A percentile compares a stretch with the other conserved stretches of the same genome.
Conservation (phyloP, 2,113 vertebrate genomes). For the Strigops habroptila region DNA sequence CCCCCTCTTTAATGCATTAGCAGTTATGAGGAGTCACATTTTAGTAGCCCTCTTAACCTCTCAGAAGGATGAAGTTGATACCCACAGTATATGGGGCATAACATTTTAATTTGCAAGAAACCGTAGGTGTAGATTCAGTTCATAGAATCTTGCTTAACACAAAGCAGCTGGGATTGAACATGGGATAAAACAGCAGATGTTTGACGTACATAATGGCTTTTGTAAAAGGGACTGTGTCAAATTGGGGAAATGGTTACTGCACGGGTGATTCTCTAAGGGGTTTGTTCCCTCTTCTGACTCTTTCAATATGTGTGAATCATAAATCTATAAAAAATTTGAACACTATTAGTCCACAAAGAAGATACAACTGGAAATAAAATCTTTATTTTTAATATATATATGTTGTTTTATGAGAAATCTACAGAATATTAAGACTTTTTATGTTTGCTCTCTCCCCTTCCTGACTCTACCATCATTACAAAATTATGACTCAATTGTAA, state of each 20-base stretch:
- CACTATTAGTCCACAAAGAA: not conserved
- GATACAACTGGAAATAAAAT: not conserved
- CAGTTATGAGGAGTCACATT: not conserved
- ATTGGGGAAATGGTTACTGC: not conserved
- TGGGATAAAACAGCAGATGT: not conserved
- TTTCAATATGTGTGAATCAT: not conserved
- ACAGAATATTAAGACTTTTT: not conserved
- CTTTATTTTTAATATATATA: not conserved
- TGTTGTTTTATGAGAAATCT: not conserved
- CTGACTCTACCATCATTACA: not conserved
- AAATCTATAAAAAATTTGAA: not conserved
- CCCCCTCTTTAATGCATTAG: not conserved
- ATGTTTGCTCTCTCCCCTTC: not conserved
- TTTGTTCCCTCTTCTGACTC: not conserved
- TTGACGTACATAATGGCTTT: not conserved
- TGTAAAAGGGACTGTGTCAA: not conserved
- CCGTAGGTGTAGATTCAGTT: not conserved
- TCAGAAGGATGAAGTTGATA: not conserved
- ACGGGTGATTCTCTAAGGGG: not conserved
- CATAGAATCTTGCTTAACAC: not conserved
- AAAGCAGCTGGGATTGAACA: not conserved
- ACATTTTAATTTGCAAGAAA: not conserved
- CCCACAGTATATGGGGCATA: rapidly evolving
- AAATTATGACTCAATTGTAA: not conserved
- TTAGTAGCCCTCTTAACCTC: not conserved